phyloP scores from a whole-genome alignment of 37 sponge, comb jelly and placozoan genomes.

The Trichoplax adhaerens region DNA sequence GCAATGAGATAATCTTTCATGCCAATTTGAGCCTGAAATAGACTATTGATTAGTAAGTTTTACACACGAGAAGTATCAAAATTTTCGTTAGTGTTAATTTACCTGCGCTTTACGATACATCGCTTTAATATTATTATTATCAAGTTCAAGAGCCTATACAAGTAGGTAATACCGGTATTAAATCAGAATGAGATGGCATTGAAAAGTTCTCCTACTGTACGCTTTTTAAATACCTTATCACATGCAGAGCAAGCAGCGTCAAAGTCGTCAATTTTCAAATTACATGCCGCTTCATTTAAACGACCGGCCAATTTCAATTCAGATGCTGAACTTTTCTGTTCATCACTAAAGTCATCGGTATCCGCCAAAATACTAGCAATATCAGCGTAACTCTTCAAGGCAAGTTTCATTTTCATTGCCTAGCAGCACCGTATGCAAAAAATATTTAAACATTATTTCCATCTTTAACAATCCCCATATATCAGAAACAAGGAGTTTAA shows the following conservation, averaged over 20 bases:
- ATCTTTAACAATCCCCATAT: background rate
- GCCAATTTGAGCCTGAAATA: constrained; percentile 26
- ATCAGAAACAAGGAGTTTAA: background rate
- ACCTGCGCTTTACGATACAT: constrained; percentile 81
- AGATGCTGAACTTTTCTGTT: background rate
- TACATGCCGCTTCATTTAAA: constrained; percentile 52
- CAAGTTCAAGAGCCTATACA: constrained; percentile 39
- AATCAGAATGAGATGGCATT: background rate
- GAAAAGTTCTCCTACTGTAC: background rate
- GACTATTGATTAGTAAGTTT: constrained; percentile 1
- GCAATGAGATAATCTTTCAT: constrained; percentile 69
- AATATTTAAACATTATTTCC: background rate
- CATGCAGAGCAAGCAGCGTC: constrained; percentile 35
- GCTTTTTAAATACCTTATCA: background rate
- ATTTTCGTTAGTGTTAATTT: background rate
- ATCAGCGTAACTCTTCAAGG: constrained; percentile 58
- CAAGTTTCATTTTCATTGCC: constrained; percentile 35
- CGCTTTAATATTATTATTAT: constrained; percentile 65
- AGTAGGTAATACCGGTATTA: background rate
- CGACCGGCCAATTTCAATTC: constrained; percentile 7
- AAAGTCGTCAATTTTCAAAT: constrained; percentile 47
- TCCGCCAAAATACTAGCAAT: constrained; percentile 35
- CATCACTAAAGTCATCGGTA: constrained; percentile 11
- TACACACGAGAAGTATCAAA: background rate
- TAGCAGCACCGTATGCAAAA: constrained; percentile 1